Evolutionary conservation across 2,797 vertebrate genomes (phyloP), one percentile per base, ranked within the genome.

Genomic region (Arrhamphus sclerolepis): DNA sequence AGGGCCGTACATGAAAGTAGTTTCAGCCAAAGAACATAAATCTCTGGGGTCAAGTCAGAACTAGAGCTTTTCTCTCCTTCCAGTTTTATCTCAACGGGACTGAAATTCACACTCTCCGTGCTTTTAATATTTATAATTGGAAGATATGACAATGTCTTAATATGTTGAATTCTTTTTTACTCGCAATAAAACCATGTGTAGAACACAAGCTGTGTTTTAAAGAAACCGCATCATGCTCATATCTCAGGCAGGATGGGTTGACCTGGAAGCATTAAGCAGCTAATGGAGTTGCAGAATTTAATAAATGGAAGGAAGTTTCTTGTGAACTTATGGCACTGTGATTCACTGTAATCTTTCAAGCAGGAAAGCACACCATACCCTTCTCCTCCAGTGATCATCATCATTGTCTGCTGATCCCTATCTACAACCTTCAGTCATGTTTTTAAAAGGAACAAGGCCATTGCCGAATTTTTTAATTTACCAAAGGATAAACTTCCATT

Each of bases 251-350:
- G 31, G 4, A 71, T 16, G 26, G 52, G 64, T 48, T 2, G 22
- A 26, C 39, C n/a, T 54, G 39, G 26, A 55, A 28, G 62, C 24
- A 74, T 61, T 28, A 58, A n/a, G 49, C 46, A 78, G 47, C 34
- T 56, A 72, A 69, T 62, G 46, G 29, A 66, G 56, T 64, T 10
- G 8, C 22, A 69, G 34, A 65, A 74, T 70, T 40, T 38, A 41
- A 67, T 56, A 63, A 59, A 71, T 50, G 22, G 34, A 56, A 60
- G 21, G 21, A 11, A 18, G 17, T 59, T 53, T 46, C 16, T 56
- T 61, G 11, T 64, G 43, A 47, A 68, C 62, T 57, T 22, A 46
- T 55, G 29, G 31, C 42, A 17, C 1, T 46, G 20, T 53, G 46
- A 72, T 55, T 73, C 40, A 67, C 8, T 31, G n/a, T 58, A 17